Base-by-base conservation (phyloP, 2,113 vertebrate genomes). In the Pycnonotus jocosus region DNA sequence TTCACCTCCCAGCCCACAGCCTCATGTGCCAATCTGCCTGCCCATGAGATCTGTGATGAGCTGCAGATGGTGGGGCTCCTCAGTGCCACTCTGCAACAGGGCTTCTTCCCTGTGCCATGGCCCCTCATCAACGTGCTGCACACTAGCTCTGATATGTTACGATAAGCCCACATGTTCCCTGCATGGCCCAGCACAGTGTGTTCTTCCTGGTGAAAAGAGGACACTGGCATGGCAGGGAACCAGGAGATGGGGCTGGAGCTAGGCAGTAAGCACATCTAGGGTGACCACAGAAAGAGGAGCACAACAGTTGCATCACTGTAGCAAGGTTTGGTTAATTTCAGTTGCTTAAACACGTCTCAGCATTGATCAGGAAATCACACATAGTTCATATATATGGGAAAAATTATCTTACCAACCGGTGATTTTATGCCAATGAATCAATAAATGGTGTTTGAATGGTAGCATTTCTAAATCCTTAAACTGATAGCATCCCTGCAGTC, bases 401-500 rank as follows among this genome's bases (percentile, higher is more conserved):
- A 79, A 92, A 38, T 15, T 15, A 40, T 73, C 89, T 91, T 60
- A 78, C 78, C 47, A 51, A 53, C 31, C 47, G 64, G 8, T 33
- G 17, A 8, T 78, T 94, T 88, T 56, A 83, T 78, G 35, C 44
- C 86, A 94, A 94, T 25, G 64, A 66, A 81, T 83, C 79, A 90
- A 88, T 86, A 86, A 73, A 70, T 24, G 16, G 27, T 64, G 15
- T 81, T 78, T 68, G 54, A 79, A 86, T 38, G 23, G 38, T 40
- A 88, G 31, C 3, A 0, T 80, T 95, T 85, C 74, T 91, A 44
- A 85, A 81, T 81, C 60, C 70, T 56, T 78, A 30, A 86, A 66
- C 64, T 51, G 71, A 25, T 48, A 66, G 44, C 60, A 90, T 40
- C 72, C 60, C 44, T 53, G 60, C 56, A 81, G n/a, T 70, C 64